These are phyloP conservation scores for Emys orbicularis DNA, from an alignment of 2,797 vertebrate species.

Conservation along the genomic window DNA sequence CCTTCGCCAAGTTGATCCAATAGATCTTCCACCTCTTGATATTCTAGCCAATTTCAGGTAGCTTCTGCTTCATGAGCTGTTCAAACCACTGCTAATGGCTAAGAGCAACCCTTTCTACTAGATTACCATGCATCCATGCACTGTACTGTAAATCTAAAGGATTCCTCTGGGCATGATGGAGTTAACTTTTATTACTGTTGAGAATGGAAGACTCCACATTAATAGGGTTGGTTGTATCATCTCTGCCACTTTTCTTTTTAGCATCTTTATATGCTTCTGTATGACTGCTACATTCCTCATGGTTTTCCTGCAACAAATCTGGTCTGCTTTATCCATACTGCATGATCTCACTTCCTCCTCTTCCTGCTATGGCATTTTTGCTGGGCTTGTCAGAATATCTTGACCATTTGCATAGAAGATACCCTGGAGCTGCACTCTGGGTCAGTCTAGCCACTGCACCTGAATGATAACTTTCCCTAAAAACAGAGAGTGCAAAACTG, in stretches of 20 bases:
- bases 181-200: not conserved
- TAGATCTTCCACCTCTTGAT: not conserved
- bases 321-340: rapidly evolving
- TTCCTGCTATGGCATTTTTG: rapidly evolving
- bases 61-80: not conserved
- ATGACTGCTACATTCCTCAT: not conserved
- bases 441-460: rapidly evolving
- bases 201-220: not conserved
- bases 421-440: not conserved
- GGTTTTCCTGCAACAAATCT: not conserved
- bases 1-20: not conserved
- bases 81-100: not conserved
- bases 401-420: not conserved
- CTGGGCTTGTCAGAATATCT: not conserved
- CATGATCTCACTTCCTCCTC: rapidly evolving
- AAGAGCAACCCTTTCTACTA: not conserved
- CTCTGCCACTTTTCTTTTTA: not conserved
- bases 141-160: not conserved
- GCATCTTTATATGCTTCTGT: rapidly evolving
- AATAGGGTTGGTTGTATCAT: not conserved
- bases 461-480: rapidly evolving
- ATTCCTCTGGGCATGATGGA: not conserved
- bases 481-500: rapidly evolving
- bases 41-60: not conserved
- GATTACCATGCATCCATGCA: rapidly evolving